Evolutionary conservation across 2,113 vertebrate species (phyloP).

Genomic region (Andinoacara biseriatus): DNA sequence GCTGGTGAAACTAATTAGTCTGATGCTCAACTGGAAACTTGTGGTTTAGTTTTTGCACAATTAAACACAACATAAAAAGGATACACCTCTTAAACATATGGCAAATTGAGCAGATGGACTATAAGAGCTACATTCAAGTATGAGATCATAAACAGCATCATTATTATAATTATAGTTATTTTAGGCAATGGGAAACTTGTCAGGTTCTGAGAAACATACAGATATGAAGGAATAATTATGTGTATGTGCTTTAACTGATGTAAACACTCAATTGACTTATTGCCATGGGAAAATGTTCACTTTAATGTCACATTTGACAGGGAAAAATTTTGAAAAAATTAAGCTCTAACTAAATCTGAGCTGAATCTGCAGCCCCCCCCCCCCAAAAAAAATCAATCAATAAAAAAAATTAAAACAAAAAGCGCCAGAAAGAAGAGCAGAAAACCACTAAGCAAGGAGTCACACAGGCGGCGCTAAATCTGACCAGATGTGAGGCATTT

Average conservation of each 20-base stretch:
- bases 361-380: too few relatives aligned
- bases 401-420: too few relatives aligned
- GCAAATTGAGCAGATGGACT: conserved; percentile 24
- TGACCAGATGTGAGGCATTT: neutral
- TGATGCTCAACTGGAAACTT: conserved; percentile 9
- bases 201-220: neutral
- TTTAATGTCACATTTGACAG: neutral
- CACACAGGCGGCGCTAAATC: neutral
- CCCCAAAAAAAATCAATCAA: neutral
- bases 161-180: conserved; percentile 8
- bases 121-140: conserved; percentile 11
- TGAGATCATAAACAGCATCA: conserved; percentile 25
- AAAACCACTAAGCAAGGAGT: neutral
- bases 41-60: conserved; percentile 29
- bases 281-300: neutral
- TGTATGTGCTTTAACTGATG: neutral
- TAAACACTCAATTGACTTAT: neutral
- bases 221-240: neutral
- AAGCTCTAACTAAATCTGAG: neutral
- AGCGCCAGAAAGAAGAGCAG: neutral
- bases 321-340: too few relatives aligned
- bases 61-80: conserved; percentile 32
- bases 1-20: conserved; percentile 36
- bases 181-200: neutral
- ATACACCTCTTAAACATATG: conserved; percentile 29